Evolutionary conservation across 2,797 vertebrate genomes (phyloP).

Genomic region (Clarias platycephalus): DNA sequence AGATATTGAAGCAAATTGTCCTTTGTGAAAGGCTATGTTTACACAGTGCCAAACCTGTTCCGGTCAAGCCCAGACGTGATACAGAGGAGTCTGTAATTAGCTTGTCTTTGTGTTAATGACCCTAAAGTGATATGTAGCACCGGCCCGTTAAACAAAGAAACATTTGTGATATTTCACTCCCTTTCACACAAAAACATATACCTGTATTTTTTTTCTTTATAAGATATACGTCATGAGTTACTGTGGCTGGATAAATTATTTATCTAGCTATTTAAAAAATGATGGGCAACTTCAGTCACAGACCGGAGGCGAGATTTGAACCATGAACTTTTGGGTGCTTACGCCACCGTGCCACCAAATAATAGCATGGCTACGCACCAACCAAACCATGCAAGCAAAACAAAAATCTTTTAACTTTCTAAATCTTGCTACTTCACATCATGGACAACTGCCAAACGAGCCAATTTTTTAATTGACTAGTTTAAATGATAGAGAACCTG

Average conservation of each 20-base stretch:
- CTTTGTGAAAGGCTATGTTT: neutral
- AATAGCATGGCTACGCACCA: neutral
- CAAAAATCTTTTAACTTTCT: neutral
- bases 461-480: neutral
- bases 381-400: neutral
- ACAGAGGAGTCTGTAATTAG: constrained; percentile 1
- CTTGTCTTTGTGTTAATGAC: neutral
- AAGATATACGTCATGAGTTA: no score
- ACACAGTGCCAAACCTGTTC: neutral
- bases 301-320: no score
- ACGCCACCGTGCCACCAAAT: no score
- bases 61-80: constrained; percentile 39
- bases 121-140: neutral
- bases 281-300: no score
- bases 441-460: neutral
- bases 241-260: no score
- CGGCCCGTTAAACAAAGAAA: neutral
- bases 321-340: no score
- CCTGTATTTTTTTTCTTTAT: no score
- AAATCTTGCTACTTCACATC: neutral
- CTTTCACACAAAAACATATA: neutral
- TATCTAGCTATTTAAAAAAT: no score
- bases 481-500: neutral
- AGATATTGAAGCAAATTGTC: neutral
- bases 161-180: no score